Base-by-base conservation (phyloP, 2,113 vertebrate species). In the Corvus hawaiiensis region DNA sequence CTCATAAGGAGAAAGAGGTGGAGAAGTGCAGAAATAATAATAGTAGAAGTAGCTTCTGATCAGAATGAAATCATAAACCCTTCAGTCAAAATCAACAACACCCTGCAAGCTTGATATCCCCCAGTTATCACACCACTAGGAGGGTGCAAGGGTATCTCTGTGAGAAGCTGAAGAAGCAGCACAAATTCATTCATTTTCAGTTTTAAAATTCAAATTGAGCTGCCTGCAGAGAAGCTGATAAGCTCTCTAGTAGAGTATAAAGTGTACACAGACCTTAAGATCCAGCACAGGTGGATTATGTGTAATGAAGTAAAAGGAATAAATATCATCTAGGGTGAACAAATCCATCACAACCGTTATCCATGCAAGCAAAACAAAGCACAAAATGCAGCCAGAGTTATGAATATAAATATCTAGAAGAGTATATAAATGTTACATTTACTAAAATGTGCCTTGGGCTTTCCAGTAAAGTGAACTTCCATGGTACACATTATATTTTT, bases 201-300 rank as follows among this genome's bases (percentile, higher is more conserved):
- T 97, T 98, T 98, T 98, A 97, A 98, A 99, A 99, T 99, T 98
- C 98, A 98, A 98, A 98, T 97, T 94, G 94, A 97, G 96, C 95
- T 96, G 97, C 94, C 98, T 99, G 98, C 94, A 97, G 97, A 98
- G 98, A 97, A 85, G 93, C 98, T 98, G 98, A 99, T 98, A 99
- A 99, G 98, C 97, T 97, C 94, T 97, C 95, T 96, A 97, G 95
- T 96, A 96, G 98, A 97, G 95, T 97, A 97, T 95, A 97, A 98
- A 98, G 97, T 97, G 92, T 96, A 98, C 96, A 97, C 55, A 93
- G 95, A 78, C 96, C 90, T 96, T 96, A 96, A 97, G 97, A 98
- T 97, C 97, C 96, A 96, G 92, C 96, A 95, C 92, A 98, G 97
- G 98, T 98, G 96, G 98, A 98, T 98, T 98, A 98, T 93, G 96